Conservation (phyloP, 2,888 invertebrate species). For the Microplitis manilae region DNA sequence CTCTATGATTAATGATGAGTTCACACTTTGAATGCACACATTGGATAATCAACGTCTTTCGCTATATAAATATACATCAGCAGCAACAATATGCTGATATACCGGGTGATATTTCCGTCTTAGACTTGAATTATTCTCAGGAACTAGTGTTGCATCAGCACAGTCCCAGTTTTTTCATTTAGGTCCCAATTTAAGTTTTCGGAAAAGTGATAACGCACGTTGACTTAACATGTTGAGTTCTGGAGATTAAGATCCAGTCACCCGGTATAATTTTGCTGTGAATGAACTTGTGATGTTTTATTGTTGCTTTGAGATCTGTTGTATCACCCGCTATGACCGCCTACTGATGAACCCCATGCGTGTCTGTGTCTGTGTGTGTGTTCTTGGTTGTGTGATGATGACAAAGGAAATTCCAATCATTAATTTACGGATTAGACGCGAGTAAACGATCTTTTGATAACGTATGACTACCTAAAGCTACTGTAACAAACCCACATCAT, state of each 20-base stretch:
- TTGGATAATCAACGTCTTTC: slow-evolving; percentile 67
- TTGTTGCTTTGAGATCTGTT: neutral
- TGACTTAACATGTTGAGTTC: neutral
- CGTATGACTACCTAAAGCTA: neutral
- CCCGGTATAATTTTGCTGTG: neutral
- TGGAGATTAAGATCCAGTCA: neutral
- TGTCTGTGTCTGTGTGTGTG: too few species aligned
- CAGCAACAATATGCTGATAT: slow-evolving; percentile 3
- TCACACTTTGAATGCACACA: slow-evolving; percentile 72
- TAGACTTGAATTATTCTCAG: too few species aligned
- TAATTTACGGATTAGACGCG: slow-evolving; percentile 1
- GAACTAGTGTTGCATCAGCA: too few species aligned
- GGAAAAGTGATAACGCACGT: too few species aligned
- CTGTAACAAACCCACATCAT: neutral
- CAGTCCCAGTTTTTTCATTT: too few species aligned
- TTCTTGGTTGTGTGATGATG: neutral
- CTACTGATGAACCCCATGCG: neutral
- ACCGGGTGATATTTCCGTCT: slow-evolving; percentile 3
- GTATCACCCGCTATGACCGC: slow-evolving; percentile 1
- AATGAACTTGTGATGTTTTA: neutral
- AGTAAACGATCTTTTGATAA: slow-evolving; percentile 1
- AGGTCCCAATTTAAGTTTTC: too few species aligned
- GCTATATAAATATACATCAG: slow-evolving; percentile 12
- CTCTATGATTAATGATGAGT: slow-evolving; percentile 71
- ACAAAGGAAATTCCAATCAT: slow-evolving; percentile 1